Evolutionary conservation across 2,797 vertebrate genomes (phyloP), one percentile per base, ranked within the genome.

Genomic region (Lagodon rhomboides): DNA sequence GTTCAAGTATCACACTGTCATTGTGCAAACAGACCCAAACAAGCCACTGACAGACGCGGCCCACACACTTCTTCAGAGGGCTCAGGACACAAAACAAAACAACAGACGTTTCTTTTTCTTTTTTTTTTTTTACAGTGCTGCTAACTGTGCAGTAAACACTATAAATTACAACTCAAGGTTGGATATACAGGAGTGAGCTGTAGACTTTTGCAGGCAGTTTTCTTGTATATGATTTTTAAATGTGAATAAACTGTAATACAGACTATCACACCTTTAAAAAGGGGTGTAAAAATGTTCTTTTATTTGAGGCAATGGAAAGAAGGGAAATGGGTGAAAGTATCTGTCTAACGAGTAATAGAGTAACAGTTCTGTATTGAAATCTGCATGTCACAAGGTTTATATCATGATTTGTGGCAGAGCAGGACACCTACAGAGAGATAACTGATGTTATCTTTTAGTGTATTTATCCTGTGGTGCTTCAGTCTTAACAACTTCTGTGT

Each of bases 21-120:
- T 72, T 60, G 78, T 72, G 65, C 83, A 91, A 92, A 92, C 79
- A 89, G 68, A 82, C 22, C 55, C 78, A 87, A 89, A 91, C 85
- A 83, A 75, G 66, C 53, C 65, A 64, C 60, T 73, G 69, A 82
- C 73, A 68, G 86, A 79, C 12, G 16, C 49, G 51, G 64, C 56
- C 79, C 74, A 80, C 73, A 73, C 78, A 74, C 53, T 27, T 67
- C 62, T 70, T 56, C 5, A 22, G 18, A 75, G 16, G 51, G 50
- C 59, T 70, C 34, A 0, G 66, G 72, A 77, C 44, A 27, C 70
- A 70, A 86, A 77, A 72, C 74, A 85, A 83, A 83, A 59, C 68
- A 55, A 27, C 3, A 16, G 22, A 13, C 23, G 8, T 38, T 38
- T 38, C 6, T 38, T 38, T 38, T 38, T 38, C 6, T 38, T 5